Evolutionary conservation across 2,888 invertebrate species (phyloP), one percentile per base, ranked within the genome.

Genomic region (Coelopa pilipes): DNA sequence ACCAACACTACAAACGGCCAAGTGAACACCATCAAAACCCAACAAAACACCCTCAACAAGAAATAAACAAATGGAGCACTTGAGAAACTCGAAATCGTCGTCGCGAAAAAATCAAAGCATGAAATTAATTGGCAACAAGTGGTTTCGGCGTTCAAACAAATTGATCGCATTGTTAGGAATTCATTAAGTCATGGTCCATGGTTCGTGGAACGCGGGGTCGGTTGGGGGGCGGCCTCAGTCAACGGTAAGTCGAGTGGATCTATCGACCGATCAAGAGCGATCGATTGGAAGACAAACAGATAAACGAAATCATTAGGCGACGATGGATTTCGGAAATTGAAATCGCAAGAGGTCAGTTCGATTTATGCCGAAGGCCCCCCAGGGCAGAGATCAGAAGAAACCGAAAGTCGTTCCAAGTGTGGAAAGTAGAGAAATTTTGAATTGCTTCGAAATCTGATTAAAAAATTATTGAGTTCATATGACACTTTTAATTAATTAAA

Each of bases 171-270:
- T 49, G 66, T 66, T 66, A 24, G 15, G 49, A 66, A 50, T 66
- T 66, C 66, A 66, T 66, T 49, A 66, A 13, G 66, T 66, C 66
- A 66, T 50, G 66, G 66, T 12, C 66, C 15, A 53, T 5, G 53
- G 34, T 7, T 4, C 34, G 2, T n/a, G n/a, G n/a, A n/a, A 34
- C 34, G 4, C 4, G 10, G 53, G 10, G 53, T 15, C 53, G n/a
- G 53, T 3, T 7, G 53, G 10, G 53, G 53, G 10, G 10, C 53
- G 53, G 53, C 53, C 13, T 15, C 53, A 53, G n/a, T 13, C n/a
- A 53, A 53, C 53, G n/a, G 34, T 34, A 34, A 34, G 34, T 34
- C 34, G 34, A 34, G 34, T 34, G 34, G n/a, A 53, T 53, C n/a
- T 7, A 53, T 53, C 53, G 53, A 53, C 13, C 53, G 53, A 53